A percentile compares a stretch with the other conserved stretches of the same genome.
Conservation (phyloP, 2,797 vertebrate genomes). For the Myotis planiceps region DNA sequence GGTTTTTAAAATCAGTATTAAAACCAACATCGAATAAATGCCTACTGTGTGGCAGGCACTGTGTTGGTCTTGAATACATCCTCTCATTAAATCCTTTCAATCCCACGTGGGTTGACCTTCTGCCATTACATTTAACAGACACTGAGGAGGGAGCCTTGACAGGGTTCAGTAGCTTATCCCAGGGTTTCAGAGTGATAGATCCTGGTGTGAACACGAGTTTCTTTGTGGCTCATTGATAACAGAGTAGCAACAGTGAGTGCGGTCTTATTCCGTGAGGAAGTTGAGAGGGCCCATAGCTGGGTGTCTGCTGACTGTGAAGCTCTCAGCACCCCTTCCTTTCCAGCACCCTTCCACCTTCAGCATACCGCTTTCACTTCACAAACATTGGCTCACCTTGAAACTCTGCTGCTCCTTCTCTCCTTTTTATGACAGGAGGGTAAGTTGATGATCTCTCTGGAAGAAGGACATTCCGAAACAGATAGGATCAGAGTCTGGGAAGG, state of each 20-base stretch:
- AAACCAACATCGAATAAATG: background rate
- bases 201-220: background rate
- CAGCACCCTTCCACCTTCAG: background rate
- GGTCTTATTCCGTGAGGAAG: background rate
- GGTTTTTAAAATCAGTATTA: background rate
- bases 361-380: background rate
- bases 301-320: too few species aligned
- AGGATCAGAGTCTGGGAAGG: slow-evolving; percentile 67
- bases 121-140: background rate
- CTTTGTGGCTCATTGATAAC: background rate
- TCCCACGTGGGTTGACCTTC: background rate
- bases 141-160: background rate
- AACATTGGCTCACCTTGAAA: slow-evolving; percentile 52
- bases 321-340: background rate
- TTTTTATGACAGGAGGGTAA: slow-evolving; percentile 59
- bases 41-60: background rate
- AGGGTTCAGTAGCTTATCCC: accelerated
- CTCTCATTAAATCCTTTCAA: background rate
- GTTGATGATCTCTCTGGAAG: slow-evolving; percentile 27
- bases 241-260: accelerated
- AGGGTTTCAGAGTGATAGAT: too few species aligned
- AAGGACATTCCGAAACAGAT: slow-evolving; percentile 73
- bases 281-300: too few species aligned
- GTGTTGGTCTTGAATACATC: accelerated
- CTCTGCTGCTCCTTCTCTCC: background rate